These are phyloP conservation scores for Otis tarda DNA, from an alignment of 2,113 vertebrate species.

Conservation along the genomic window DNA sequence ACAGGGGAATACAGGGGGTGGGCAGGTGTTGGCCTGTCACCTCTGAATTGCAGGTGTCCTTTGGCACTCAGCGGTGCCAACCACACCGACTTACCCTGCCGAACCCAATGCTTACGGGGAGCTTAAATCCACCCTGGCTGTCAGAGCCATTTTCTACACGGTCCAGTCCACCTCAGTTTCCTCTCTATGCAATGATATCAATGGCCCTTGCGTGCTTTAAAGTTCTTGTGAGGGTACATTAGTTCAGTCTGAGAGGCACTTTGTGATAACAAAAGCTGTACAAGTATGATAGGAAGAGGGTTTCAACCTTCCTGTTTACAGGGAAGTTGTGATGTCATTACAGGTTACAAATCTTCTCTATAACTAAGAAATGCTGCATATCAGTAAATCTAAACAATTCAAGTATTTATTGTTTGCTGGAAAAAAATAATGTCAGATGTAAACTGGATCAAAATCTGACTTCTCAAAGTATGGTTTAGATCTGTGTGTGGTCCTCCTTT, in stretches of 20 bases:
- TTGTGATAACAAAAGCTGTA: not conserved
- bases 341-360: not conserved
- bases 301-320: conserved; percentile 23
- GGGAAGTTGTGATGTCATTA: not conserved
- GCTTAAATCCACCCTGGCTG: not conserved
- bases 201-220: accelerated
- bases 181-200: not conserved
- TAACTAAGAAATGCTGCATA: not conserved
- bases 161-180: accelerated
- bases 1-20: not conserved
- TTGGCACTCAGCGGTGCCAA: not conserved
- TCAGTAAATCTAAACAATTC: not conserved
- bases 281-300: not conserved
- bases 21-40: not conserved
- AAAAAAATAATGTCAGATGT: not conserved
- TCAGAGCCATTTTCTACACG: not conserved
- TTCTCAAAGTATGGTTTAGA: not conserved
- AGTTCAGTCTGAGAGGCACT: not conserved
- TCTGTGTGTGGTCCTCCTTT: conserved; percentile 18
- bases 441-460: not conserved
- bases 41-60: not conserved
- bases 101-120: not conserved
- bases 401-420: not conserved
- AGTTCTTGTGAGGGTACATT: not conserved
- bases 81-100: accelerated